These are phyloP conservation scores for Syrphus vitripennis DNA, from an alignment of 2,888 invertebrate genomes.

Conservation along the genomic window DNA sequence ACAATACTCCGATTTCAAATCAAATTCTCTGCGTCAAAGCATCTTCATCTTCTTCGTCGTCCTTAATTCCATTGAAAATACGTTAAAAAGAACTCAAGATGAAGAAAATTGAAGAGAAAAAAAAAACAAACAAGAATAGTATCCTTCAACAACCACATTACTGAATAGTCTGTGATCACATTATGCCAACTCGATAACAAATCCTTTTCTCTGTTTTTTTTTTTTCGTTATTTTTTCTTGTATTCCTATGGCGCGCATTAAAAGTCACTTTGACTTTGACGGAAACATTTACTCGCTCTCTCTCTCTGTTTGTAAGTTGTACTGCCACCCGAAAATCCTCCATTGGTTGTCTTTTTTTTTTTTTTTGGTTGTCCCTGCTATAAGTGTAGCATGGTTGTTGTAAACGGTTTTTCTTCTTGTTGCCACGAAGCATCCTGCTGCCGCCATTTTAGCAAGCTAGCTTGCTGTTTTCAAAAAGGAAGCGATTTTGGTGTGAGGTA, in stretches of 20 bases:
- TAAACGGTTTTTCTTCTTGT: background rate
- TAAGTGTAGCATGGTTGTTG: background rate
- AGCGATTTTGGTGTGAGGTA: slow-evolving; percentile 16
- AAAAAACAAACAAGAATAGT: background rate
- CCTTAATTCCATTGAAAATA: slow-evolving; percentile 31
- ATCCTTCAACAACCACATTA: slow-evolving; percentile 57
- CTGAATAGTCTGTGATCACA: slow-evolving; percentile 47
- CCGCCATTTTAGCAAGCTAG: background rate
- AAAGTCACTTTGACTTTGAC: slow-evolving; percentile 70
- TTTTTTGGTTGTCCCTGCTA: background rate
- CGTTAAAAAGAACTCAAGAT: slow-evolving; percentile 22
- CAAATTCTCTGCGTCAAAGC: slow-evolving; percentile 16
- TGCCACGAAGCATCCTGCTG: background rate
- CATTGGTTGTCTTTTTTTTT: background rate
- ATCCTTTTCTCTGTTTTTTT: slow-evolving; percentile 25
- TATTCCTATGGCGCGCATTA: slow-evolving; percentile 58
- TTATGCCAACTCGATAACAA: slow-evolving; percentile 68
- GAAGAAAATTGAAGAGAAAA: background rate
- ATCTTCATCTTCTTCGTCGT: slow-evolving; percentile 1
- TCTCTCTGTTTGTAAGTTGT: background rate
- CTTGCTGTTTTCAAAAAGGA: slow-evolving; percentile 8
- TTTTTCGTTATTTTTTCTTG: slow-evolving; percentile 1
- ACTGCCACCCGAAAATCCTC: background rate
- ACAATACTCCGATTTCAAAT: slow-evolving; percentile 24
- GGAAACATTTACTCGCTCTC: slow-evolving; percentile 53